Evolutionary conservation across 2,113 vertebrate genomes (phyloP).

Genomic region (Pluvialis apricaria): DNA sequence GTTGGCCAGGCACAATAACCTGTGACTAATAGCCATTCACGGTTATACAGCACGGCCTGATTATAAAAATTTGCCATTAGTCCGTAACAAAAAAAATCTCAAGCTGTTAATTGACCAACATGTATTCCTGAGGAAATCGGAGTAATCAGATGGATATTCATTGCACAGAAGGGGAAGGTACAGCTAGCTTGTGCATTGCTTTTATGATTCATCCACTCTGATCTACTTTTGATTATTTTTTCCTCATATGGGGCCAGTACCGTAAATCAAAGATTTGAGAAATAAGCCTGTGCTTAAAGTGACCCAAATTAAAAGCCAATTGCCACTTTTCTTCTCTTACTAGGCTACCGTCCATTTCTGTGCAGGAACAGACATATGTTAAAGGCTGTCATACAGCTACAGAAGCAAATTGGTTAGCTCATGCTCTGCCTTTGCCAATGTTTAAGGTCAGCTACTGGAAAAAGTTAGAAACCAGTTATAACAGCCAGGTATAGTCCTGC

Average conservation of each 20-base stretch:
- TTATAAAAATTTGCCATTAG: conserved; percentile 2
- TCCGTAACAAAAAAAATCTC: not conserved
- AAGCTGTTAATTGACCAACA: conserved; percentile 33
- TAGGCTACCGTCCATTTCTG: not conserved
- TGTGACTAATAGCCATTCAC: conserved; percentile 17
- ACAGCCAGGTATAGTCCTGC: conserved; percentile 2
- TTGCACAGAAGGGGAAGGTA: not conserved
- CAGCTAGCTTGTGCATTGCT: not conserved
- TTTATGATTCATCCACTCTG: conserved; percentile 21
- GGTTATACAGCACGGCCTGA: not conserved
- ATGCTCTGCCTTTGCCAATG: not conserved
- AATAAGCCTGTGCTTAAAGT: not conserved
- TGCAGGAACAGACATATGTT: not conserved
- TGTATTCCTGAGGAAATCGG: conserved; percentile 11
- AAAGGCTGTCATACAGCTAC: not conserved
- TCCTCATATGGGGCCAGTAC: not conserved
- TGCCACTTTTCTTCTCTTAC: not conserved
- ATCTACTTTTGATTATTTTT: conserved; percentile 36
- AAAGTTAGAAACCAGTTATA: not conserved
- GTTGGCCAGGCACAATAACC: not conserved
- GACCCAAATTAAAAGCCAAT: conserved; percentile 20
- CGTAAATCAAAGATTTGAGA: conserved; percentile 41
- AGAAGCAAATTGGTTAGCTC: not conserved
- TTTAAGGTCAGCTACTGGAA: conserved; percentile 45
- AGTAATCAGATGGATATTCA: not conserved